These are phyloP conservation scores for Pollachius pollachius DNA, from an alignment of 2,113 vertebrate genomes.

Conservation along the genomic window DNA sequence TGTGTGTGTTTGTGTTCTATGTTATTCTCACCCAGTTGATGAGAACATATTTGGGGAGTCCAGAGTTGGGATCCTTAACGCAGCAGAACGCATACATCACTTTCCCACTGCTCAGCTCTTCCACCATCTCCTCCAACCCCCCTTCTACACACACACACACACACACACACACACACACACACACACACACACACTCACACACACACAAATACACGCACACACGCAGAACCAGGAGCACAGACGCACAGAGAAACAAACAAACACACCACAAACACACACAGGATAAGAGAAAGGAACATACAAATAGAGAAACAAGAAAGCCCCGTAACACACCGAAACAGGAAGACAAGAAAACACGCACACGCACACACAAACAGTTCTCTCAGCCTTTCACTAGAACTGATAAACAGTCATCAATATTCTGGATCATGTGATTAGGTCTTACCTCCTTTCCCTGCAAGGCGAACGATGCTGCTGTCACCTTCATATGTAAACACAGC, in stretches of 20 bases:
- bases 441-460: conserved; percentile 86
- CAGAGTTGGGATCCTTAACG: conserved; percentile 87
- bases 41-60: conserved; percentile 92
- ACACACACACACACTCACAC: no score
- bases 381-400: neutral
- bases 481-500: conserved; percentile 93
- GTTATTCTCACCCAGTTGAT: conserved; percentile 88
- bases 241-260: no score
- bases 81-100: conserved; percentile 97
- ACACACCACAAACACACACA: no score
- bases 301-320: no score
- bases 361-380: no score
- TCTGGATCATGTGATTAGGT: neutral
- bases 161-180: no score
- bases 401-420: no score
- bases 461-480: conserved; percentile 86
- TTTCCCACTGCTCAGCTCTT: conserved; percentile 92
- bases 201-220: neutral
- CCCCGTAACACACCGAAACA: no score
- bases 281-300: no score
- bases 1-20: neutral
- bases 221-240: neutral
- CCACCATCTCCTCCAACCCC: conserved; percentile 90
- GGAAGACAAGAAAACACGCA: no score
- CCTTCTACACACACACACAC: conserved; percentile 70